A percentile compares a stretch with the other conserved stretches of the same genome.
Conservation (phyloP, 2,888 invertebrate genomes). For the Marasmarcha lunaedactyla region DNA sequence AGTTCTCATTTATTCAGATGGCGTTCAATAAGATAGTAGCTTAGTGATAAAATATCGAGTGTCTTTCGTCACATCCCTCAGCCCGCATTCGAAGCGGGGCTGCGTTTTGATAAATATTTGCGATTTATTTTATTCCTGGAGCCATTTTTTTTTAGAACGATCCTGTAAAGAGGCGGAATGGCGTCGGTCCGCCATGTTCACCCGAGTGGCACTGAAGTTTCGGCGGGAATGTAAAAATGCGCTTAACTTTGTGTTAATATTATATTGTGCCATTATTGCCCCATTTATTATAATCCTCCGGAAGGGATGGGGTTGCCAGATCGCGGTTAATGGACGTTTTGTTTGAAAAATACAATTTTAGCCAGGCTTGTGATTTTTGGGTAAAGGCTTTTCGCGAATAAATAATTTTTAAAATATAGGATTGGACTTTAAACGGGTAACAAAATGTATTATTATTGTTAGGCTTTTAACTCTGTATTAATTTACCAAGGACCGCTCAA, state of each 20-base stretch:
- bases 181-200: conserved; percentile 34
- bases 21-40: too few species aligned
- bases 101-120: conserved; percentile 59
- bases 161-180: conserved; percentile 44
- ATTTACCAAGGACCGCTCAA: too few species aligned
- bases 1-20: too few species aligned
- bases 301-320: conserved; percentile 64
- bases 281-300: conserved; percentile 65
- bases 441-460: too few species aligned
- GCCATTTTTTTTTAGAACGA: conserved; percentile 51
- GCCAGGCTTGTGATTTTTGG: conserved; percentile 23
- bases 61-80: conserved; percentile 20
- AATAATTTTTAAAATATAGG: background rate
- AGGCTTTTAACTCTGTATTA: too few species aligned
- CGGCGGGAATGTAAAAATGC: conserved; percentile 62
- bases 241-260: conserved; percentile 70
- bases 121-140: conserved; percentile 54
- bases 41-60: background rate
- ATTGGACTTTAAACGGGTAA: too few species aligned
- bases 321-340: conserved; percentile 64
- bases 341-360: conserved; percentile 51
- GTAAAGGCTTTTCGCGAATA: background rate
- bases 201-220: conserved; percentile 48
- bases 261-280: conserved; percentile 69
- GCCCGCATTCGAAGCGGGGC: conserved; percentile 25